Percentiles rank a stretch among this genome's conserved stretches.
These are phyloP conservation scores for Amaurobius ferox DNA, from an alignment of 2,888 invertebrate species.

Conservation along the genomic window DNA sequence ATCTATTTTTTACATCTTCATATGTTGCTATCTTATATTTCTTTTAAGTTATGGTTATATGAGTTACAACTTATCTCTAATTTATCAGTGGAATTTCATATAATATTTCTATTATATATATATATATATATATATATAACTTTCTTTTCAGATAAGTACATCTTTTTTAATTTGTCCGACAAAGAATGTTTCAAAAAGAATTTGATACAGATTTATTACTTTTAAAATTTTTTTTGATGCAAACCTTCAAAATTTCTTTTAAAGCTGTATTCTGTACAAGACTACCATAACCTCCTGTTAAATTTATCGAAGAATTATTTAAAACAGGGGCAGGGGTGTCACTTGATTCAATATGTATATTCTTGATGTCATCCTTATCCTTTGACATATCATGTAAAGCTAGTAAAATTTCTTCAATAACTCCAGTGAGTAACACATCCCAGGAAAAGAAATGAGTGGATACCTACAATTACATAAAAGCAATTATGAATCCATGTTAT, in stretches of 20 bases:
- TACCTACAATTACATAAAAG: not conserved
- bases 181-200: not conserved
- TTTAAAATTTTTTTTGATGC: not conserved
- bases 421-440: conserved; percentile 26
- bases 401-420: conserved; percentile 30
- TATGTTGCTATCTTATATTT: too few relatives aligned
- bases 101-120: too few relatives aligned
- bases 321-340: not conserved
- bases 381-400: not conserved
- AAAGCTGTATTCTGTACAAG: not conserved
- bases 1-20: too few relatives aligned
- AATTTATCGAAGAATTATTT: not conserved
- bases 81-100: too few relatives aligned
- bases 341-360: not conserved
- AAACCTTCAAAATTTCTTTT: not conserved
- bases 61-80: too few relatives aligned
- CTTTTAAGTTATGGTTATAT: too few relatives aligned
- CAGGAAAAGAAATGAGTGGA: not conserved
- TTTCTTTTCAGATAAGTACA: too few relatives aligned
- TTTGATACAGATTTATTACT: not conserved
- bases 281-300: too few relatives aligned
- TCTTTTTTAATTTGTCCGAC: too few relatives aligned
- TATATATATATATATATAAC: too few relatives aligned
- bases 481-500: too few relatives aligned
- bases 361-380: not conserved